phyloP scores from a whole-genome alignment of 2,797 vertebrate species.

The Loriculus beryllinus region DNA sequence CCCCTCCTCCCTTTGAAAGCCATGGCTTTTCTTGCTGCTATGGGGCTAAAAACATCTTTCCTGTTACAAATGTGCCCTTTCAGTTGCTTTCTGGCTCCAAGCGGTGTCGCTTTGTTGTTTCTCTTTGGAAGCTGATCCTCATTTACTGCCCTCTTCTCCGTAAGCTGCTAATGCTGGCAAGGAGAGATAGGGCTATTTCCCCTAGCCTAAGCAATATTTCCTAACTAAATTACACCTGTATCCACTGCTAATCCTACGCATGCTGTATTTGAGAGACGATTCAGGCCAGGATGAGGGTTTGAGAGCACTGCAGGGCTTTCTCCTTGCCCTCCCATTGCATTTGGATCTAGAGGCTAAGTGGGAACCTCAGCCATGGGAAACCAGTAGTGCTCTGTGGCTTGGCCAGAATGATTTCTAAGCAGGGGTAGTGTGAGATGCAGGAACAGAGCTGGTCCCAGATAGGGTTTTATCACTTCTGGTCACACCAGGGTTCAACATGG shows the following conservation, averaged over 20 bases:
- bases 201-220: not conserved
- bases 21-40: not conserved
- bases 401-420: not conserved
- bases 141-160: not conserved
- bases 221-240: not conserved
- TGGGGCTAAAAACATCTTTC: not conserved
- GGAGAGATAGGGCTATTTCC: not conserved
- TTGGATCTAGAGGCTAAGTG: not conserved
- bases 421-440: not conserved
- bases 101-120: not conserved
- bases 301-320: not conserved
- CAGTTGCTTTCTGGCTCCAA: not conserved
- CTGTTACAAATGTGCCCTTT: constrained; percentile 27
- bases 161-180: not conserved
- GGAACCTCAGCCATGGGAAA: not conserved
- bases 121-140: not conserved
- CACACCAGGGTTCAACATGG: not conserved
- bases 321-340: not conserved
- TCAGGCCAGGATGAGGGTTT: not conserved
- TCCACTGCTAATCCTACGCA: not conserved
- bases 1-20: not conserved
- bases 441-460: not conserved
- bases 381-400: not conserved
- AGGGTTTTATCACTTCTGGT: not conserved
- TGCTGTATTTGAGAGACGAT: not conserved